Base-by-base conservation (phyloP, 1,140 invertebrate genomes). In the Homarus americanus region DNA sequence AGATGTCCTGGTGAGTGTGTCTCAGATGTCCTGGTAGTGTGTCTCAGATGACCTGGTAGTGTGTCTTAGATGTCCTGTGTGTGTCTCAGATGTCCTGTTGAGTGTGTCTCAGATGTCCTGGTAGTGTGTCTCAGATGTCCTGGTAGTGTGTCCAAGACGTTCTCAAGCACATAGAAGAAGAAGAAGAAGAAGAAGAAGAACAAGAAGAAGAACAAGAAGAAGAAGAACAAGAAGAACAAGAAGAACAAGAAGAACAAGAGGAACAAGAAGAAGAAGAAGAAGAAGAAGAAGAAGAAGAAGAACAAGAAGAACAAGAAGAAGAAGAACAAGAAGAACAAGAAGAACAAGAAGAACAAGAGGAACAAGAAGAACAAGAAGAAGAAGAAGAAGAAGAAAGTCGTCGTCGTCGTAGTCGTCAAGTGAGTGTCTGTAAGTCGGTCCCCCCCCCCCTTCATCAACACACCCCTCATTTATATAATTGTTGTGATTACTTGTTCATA, bases 401-500 rank as follows among this genome's bases (percentile, higher is more conserved):
- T n/a, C n/a, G n/a, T n/a, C n/a, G n/a, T n/a, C n/a, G n/a, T n/a
- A n/a, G n/a, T n/a, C n/a, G n/a, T n/a, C n/a, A n/a, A n/a, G n/a
- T n/a, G n/a, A n/a, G n/a, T n/a, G n/a, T n/a, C n/a, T n/a, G 44
- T 9, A 24, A 12, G 15, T 24, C 63, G 69, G n/a, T 69, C 49
- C 69, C 34, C 83, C 75, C 82, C 41, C 53, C 38, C 73, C 58
- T 75, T 79, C 66, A 89, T 89, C 78, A 82, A 58, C 36, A 82
- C 36, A 82, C 87, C 87, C 58, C 87, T 90, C 87, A 90, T 90
- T 90, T 83, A 83, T 90, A 76, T 90, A 90, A 90, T 90, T 90
- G 87, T 90, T 83, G 78, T 83, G 87, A 90, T 90, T 90, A 90
- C 87, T 83, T 83, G 87, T 90, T 90, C 87, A 73, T 90, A 90